Base-by-base conservation (phyloP, 2,113 vertebrate species). In the Xiphophorus maculatus region DNA sequence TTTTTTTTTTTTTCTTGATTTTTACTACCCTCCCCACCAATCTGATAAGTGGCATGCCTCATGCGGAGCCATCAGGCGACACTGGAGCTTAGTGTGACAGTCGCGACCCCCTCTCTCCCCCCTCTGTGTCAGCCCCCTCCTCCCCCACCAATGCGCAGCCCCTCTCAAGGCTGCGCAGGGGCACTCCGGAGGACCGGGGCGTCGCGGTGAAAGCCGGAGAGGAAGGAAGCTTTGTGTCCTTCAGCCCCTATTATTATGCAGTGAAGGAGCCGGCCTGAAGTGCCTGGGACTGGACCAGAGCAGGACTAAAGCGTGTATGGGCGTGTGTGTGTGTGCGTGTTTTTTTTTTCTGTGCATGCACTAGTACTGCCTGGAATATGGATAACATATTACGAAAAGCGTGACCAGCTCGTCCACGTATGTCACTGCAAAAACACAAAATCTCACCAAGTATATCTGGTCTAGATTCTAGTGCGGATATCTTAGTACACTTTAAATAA, bases 21-120 rank as follows among this genome's bases (percentile, higher is more conserved):
- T 65, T 54, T n/a, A 42, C 63, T 66, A n/a, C 71, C 76, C 72
- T 75, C 76, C 66, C 73, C 79, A 77, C 83, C 88, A 83, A 85
- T 88, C 89, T 88, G 86, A 91, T 91, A 90, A 92, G 87, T 88
- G 84, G 86, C 87, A 87, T 58, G 89, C 83, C 75, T 90, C 84
- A 83, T 62, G 51, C 84, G 14, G 73, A 87, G 85, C 80, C 87
- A 86, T 90, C 87, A 82, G 61, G 83, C 29, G 1, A 84, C 80
- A 69, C 73, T 63, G 73, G 54, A 80, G 76, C 86, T 87, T 76
- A 37, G 69, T 65, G 84, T 90, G 89, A 90, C 87, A 89, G 85
- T 70, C 51, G 19, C 27, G 35, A 72, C 37, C 69, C 69, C 73
- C 0, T 25, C 61, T n/a, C 27, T 67, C 5, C 27, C 13, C 73